Evolutionary conservation across 2,113 vertebrate species (phyloP).

Genomic region (Mixornis gularis): DNA sequence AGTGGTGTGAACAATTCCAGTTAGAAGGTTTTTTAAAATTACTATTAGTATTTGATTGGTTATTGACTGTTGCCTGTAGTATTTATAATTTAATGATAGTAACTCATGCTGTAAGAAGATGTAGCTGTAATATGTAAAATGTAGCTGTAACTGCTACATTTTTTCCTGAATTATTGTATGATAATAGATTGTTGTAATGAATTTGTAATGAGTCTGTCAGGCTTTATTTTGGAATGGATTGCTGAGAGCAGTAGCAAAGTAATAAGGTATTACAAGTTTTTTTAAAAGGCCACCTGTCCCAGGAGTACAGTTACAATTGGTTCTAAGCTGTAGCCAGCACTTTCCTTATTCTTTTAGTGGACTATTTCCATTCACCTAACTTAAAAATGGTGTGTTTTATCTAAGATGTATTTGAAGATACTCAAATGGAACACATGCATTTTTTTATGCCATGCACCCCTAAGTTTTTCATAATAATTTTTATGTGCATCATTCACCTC

Average conservation of each 20-base stretch:
- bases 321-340: not conserved
- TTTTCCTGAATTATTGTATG: not conserved
- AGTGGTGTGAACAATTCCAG: not conserved
- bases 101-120: not conserved
- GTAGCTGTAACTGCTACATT: not conserved
- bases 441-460: not conserved
- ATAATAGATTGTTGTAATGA: not conserved
- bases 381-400: not conserved
- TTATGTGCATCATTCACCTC: not conserved
- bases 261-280: not conserved
- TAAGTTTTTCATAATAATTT: not conserved
- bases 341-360: not conserved
- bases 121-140: too few relatives aligned
- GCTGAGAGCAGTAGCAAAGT: not conserved
- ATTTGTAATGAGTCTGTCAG: not conserved
- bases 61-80: not conserved
- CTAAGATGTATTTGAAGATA: not conserved
- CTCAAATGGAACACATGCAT: not conserved
- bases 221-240: not conserved
- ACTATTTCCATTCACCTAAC: not conserved
- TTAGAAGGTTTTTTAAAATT: not conserved
- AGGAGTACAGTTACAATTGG: not conserved
- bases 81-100: not conserved
- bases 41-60: not conserved
- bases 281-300: not conserved